Conservation (phyloP, 2,797 vertebrate genomes). For the Fringilla coelebs region DNA sequence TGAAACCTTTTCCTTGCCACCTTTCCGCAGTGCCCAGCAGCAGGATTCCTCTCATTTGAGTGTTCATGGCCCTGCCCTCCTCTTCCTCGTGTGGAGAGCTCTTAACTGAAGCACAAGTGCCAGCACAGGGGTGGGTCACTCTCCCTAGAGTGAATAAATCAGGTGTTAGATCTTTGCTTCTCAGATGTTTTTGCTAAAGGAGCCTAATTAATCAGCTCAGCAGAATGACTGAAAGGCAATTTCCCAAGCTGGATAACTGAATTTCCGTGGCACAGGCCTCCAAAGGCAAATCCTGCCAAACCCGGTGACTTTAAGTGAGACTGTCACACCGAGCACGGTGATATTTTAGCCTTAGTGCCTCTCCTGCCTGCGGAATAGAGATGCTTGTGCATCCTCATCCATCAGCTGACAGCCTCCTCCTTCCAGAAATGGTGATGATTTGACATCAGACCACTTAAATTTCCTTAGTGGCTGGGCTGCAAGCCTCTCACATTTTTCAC, state of each 20-base stretch:
- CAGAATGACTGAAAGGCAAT: neutral
- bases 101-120: neutral
- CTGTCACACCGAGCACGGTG: neutral
- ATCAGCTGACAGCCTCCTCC: slow-evolving; percentile 27
- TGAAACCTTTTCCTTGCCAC: neutral
- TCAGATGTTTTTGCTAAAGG: neutral
- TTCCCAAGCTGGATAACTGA: neutral
- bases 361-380: neutral
- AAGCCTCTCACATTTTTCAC: neutral
- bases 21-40: neutral
- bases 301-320: neutral
- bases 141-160: neutral
- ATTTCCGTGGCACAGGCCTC: neutral
- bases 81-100: neutral
- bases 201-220: neutral
- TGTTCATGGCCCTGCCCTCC: neutral
- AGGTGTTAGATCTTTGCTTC: neutral
- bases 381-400: neutral
- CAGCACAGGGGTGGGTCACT: neutral
- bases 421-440: neutral
- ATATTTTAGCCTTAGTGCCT: neutral
- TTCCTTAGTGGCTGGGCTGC: neutral
- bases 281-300: neutral
- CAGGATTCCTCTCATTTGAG: neutral
- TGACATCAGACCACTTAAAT: neutral